A percentile compares a stretch with the other conserved stretches of the same genome.
These are phyloP conservation scores for Andrena minutula DNA, from an alignment of 2,888 invertebrate species.

Conservation along the genomic window DNA sequence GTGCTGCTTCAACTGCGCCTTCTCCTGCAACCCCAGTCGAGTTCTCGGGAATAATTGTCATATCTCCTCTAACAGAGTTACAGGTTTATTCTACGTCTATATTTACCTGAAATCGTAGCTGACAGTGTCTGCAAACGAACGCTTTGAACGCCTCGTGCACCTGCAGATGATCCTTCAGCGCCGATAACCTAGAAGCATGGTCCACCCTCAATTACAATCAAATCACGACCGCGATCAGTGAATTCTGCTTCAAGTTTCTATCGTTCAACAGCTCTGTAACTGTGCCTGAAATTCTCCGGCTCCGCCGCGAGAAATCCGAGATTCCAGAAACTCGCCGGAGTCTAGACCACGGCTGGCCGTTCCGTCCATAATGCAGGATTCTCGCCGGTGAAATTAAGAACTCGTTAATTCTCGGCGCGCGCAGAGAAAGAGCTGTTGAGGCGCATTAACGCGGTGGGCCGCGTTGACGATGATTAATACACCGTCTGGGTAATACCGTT, in stretches of 20 bases:
- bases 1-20: slow-evolving; percentile 41
- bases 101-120: slow-evolving; percentile 61
- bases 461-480: slow-evolving; percentile 18
- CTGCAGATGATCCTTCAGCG: slow-evolving; percentile 57
- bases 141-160: slow-evolving; percentile 47
- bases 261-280: too few species aligned
- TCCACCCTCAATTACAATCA: too few species aligned
- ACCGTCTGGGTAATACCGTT: slow-evolving; percentile 1
- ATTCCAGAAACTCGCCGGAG: not conserved
- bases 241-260: too few species aligned
- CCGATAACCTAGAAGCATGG: slow-evolving; percentile 48
- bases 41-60: too few species aligned
- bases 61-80: too few species aligned
- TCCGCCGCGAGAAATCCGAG: not conserved
- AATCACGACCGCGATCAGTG: too few species aligned
- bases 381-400: slow-evolving; percentile 4
- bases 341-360: not conserved
- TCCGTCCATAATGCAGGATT: not conserved
- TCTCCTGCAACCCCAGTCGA: slow-evolving; percentile 36
- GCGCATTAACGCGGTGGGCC: not conserved
- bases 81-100: too few species aligned
- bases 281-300: too few species aligned
- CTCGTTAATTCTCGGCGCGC: not conserved
- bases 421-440: not conserved
- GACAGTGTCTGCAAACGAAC: slow-evolving; percentile 54